Evolutionary conservation across 2,797 vertebrate genomes (phyloP), one percentile per base, ranked within the genome.

Genomic region (Phaenicophaeus curvirostris): DNA sequence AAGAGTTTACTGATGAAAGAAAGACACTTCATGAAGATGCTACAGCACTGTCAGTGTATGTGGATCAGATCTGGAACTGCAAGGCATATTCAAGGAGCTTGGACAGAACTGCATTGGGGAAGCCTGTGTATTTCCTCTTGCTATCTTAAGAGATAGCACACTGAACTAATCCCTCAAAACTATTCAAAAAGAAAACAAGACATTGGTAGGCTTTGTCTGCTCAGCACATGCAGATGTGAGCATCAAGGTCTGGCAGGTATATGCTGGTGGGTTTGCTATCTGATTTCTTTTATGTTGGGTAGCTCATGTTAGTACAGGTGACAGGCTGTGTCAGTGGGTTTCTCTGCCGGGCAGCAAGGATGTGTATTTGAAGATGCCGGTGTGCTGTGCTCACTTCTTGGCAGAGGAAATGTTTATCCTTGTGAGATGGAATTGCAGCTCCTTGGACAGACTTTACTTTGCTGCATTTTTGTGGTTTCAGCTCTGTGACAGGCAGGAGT

Each of bases 381-480:
- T 94, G 91, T 94, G 92, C 96, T 98, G 94, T 97, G 96, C 97
- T 98, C 96, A 90, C 87, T 98, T 98, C 97, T 98, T 98, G 98
- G 98, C 98, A 98, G 94, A 96, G 90, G 89, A 97, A 93, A 97
- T 98, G 98, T 98, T 98, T 99, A 98, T 98, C 97, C 98, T 98
- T 97, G 96, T 96, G 97, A 98, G 98, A 98, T 98, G 98, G 98
- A 99, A 99, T 98, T 98, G 98, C 98, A 98, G 98, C 98, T 98
- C 98, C 97, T 98, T 98, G 98, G 95, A 97, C 98, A 98, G 98
- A 98, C 98, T 98, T 98, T 95, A 98, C 98, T 98, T 98, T 98
- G 97, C 98, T 98, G 98, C 98, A 99, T 99, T 99, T 98, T 99
- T 99, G 99, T 97, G 99, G 99, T 99, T 98, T 98, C 98, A 98